A percentile compares a stretch with the other conserved stretches of the same genome.
Evolutionary conservation across 2,113 vertebrate genomes (phyloP).

Genomic region (Philantomba maxwellii): DNA sequence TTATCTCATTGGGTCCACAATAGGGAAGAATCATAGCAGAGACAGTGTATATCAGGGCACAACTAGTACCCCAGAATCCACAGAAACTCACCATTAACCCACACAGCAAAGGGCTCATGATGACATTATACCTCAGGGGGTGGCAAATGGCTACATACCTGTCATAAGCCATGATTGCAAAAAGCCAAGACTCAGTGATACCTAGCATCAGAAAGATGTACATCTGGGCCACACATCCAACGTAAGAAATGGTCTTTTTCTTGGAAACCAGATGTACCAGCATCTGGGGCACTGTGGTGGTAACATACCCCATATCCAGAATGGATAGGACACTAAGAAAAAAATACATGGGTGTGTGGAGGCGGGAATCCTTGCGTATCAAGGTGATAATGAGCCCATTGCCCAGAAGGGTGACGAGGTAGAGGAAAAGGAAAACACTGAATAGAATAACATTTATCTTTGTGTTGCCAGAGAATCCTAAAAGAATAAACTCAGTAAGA

Average conservation of each 20-base stretch:
- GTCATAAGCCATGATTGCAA: slow-evolving; percentile 51
- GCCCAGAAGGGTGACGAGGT: slow-evolving; percentile 30
- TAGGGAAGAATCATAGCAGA: slow-evolving; percentile 60
- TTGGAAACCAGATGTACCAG: background rate
- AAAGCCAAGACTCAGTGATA: slow-evolving; percentile 59
- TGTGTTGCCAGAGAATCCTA: slow-evolving; percentile 41
- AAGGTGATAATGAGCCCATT: slow-evolving; percentile 49
- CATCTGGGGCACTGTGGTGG: slow-evolving; percentile 57
- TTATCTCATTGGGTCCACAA: slow-evolving; percentile 55
- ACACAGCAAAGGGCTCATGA: slow-evolving; percentile 44
- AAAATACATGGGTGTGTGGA: slow-evolving; percentile 54
- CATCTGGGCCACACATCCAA: slow-evolving; percentile 22
- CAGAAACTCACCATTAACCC: slow-evolving; percentile 38
- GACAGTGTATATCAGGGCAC: slow-evolving; percentile 40
- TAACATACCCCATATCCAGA: slow-evolving; percentile 50
- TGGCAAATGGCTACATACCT: slow-evolving; percentile 55
- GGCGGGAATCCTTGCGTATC: slow-evolving; percentile 17
- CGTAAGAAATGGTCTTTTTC: slow-evolving; percentile 55
- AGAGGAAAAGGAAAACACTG: slow-evolving; percentile 23
- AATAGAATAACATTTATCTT: slow-evolving; percentile 44
- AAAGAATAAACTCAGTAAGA: slow-evolving; percentile 41
- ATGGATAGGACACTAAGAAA: slow-evolving; percentile 58
- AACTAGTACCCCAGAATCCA: slow-evolving; percentile 46
- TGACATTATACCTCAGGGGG: slow-evolving; percentile 46
- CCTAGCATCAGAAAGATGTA: slow-evolving; percentile 64